Evolutionary conservation across 2,797 vertebrate species (phyloP).

Genomic region (Diplodus puntazzo): DNA sequence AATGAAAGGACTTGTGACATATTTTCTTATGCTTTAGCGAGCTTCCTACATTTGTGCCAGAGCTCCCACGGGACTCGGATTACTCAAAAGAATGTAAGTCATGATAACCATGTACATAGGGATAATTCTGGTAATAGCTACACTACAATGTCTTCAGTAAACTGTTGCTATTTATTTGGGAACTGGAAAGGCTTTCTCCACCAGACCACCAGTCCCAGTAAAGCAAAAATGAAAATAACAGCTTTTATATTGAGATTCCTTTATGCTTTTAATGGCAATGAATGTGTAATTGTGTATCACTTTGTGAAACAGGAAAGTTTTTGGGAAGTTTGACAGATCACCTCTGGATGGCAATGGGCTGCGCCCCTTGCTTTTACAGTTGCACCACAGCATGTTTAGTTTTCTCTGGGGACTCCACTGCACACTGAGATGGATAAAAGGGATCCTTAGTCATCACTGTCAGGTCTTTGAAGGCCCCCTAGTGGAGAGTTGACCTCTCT

Average conservation of each 20-base stretch:
- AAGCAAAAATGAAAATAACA: conserved; percentile 68
- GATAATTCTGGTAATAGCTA: conserved; percentile 73
- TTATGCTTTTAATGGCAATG: conserved; percentile 78
- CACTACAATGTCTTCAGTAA: conserved; percentile 61
- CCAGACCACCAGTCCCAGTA: conserved; percentile 42
- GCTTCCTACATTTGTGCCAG: conserved; percentile 80
- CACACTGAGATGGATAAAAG: conserved; percentile 56
- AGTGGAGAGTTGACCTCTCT: conserved; percentile 69
- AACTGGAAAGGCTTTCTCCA: conserved; percentile 51
- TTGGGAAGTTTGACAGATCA: conserved; percentile 51
- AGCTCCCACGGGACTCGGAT: conserved; percentile 75
- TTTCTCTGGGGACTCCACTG: conserved; percentile 46
- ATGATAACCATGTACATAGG: conserved; percentile 80
- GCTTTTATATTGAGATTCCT: conserved; percentile 70
- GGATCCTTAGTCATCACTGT: conserved; percentile 55
- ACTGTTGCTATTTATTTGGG: conserved; percentile 45
- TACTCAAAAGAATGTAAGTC: conserved; percentile 85
- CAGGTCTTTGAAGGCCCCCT: conserved; percentile 64
- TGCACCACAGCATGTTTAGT: conserved; percentile 52
- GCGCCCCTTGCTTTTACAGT: conserved; percentile 59
- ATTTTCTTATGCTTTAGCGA: conserved; percentile 74
- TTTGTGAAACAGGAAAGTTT: conserved; percentile 58
- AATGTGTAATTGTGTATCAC: conserved; percentile 80
- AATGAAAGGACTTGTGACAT: conserved; percentile 72
- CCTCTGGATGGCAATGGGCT: conserved; percentile 64